Evolutionary conservation across 2,113 vertebrate species (phyloP), one percentile per base, ranked within the genome.

Genomic region (Morone chrysops): DNA sequence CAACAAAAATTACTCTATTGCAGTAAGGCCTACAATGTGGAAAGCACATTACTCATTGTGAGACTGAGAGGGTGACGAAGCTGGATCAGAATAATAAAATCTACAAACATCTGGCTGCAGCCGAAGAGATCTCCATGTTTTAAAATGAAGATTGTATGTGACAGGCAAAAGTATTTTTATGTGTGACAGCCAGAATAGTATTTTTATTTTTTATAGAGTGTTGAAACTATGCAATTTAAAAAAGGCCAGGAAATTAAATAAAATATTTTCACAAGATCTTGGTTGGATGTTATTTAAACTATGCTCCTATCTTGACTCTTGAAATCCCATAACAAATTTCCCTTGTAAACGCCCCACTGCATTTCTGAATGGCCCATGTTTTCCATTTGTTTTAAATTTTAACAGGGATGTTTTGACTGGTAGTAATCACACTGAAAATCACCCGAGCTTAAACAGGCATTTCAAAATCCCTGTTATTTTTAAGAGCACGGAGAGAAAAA

Each of bases 381-480:
- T 85, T 86, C 60, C 25, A 72, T 84, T 90, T 74, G 61, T 75
- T 81, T 72, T 8, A 47, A 59, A 36, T 57, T 75, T 80, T 74
- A 36, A 56, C 36, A 69, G 36, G 51, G 45, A 75, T 83, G 75
- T 81, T 84, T 82, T 83, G 70, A 87, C 80, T 87, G 66, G 81
- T 87, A 69, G 69, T 78, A 82, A 75, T 81, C 70, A 65, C 63
- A 22, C 40, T 79, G 38, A 79, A 82, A 82, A 65, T 78, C 51
- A 67, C 41, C 41, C 7, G 17, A 73, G 56, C 41, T 82, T 81
- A 68, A 80, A 68, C 43, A 75, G 81, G 22, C 51, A 45, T 71
- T 71, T 90, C 66, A 89, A 57, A 83, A 84, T 82, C 68, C 18
- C 36, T 82, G 83, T 80, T 92, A 90, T 92, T 93, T 92, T 94